A percentile compares a stretch with the other conserved stretches of the same genome.
phyloP scores from a whole-genome alignment of 2,113 vertebrate genomes.

The Chitala chitala region DNA sequence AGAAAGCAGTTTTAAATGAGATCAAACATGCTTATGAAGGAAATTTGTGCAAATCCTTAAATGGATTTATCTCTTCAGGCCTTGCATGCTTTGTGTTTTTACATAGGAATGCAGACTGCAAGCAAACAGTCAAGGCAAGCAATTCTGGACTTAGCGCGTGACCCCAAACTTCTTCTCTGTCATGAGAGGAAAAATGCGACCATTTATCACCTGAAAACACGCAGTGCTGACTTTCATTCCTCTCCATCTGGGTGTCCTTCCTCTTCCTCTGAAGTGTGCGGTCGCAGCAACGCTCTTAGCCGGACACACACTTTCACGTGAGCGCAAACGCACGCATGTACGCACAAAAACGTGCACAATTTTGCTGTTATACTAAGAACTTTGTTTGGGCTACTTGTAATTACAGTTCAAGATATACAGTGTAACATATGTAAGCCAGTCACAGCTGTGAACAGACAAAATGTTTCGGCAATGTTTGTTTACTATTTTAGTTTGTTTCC shows the following conservation, averaged over 20 bases:
- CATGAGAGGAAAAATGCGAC: conserved; percentile 68
- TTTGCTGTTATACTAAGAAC: too few species aligned
- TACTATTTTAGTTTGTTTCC: too few species aligned
- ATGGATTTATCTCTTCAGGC: too few species aligned
- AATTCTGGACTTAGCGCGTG: conserved; percentile 56
- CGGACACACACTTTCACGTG: not conserved
- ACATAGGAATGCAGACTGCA: conserved; percentile 61
- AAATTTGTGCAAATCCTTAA: too few species aligned
- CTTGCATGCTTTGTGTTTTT: conserved; percentile 33
- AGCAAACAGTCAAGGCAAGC: conserved; percentile 63
- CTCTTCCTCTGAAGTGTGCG: not conserved
- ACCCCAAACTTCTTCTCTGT: conserved; percentile 58
- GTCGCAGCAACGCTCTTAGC: not conserved
- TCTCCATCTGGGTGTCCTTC: conserved; percentile 50
- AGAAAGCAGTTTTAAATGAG: too few species aligned
- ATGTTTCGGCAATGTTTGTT: too few species aligned
- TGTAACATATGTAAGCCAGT: not conserved
- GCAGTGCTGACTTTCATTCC: conserved; percentile 63
- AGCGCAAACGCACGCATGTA: not conserved
- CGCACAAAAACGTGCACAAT: not conserved
- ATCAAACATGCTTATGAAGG: too few species aligned
- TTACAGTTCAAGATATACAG: not conserved
- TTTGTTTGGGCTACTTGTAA: too few species aligned
- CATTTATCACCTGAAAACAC: conserved; percentile 56
- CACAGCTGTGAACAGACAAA: too few species aligned